These are phyloP conservation scores for Perizoma flavofasciatum DNA, from an alignment of 2,888 invertebrate species.

Conservation along the genomic window DNA sequence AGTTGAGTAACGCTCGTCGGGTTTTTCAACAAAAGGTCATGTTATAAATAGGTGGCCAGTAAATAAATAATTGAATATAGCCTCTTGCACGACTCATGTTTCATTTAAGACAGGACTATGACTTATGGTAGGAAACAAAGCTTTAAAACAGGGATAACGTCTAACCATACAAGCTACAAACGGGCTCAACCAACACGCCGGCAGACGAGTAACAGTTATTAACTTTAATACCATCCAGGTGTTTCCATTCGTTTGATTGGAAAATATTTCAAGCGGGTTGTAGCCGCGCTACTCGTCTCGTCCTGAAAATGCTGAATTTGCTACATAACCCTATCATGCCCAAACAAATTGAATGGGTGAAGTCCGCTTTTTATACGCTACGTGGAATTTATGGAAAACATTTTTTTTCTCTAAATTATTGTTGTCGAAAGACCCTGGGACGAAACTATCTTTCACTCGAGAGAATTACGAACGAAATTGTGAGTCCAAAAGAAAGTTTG, in stretches of 20 bases:
- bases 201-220: constrained; percentile 43
- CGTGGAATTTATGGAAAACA: constrained; percentile 20
- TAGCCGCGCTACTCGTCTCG: constrained; percentile 38
- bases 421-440: constrained; percentile 16
- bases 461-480: constrained; percentile 11
- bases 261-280: constrained; percentile 50
- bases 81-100: constrained; percentile 37
- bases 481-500: constrained; percentile 3
- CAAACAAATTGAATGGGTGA: constrained; percentile 31
- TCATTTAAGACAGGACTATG: constrained; percentile 48
- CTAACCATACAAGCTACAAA: constrained; percentile 16
- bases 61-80: constrained; percentile 36
- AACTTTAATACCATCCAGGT: constrained; percentile 50
- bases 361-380: constrained; percentile 31
- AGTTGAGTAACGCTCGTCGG: constrained; percentile 28
- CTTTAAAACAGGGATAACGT: constrained; percentile 41
- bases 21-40: constrained; percentile 42
- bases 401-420: constrained; percentile 28
- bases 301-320: constrained; percentile 37
- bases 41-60: constrained; percentile 38
- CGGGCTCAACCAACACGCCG: constrained; percentile 36
- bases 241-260: constrained; percentile 54
- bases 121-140: constrained; percentile 54
- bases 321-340: constrained; percentile 29
- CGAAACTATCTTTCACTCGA: constrained; percentile 21